Conservation (phyloP, 2,113 vertebrate species). For the Etheostoma cragini region DNA sequence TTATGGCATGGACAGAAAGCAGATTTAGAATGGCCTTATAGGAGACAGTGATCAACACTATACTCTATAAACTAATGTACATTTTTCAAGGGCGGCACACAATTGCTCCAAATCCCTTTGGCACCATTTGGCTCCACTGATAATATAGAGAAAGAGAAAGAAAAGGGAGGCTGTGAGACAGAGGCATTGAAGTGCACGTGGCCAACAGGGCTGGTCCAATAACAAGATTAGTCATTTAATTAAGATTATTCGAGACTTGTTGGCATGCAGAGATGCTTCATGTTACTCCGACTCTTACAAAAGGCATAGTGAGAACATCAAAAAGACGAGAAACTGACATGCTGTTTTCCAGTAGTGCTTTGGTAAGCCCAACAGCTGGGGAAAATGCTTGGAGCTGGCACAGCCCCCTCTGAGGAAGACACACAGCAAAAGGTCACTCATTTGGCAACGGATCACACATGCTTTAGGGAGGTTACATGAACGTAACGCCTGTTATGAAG, state of each 20-base stretch:
- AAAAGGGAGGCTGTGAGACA: conserved; percentile 37
- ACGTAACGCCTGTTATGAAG: conserved; percentile 35
- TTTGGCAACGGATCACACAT: conserved; percentile 59
- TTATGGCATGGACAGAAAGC: conserved; percentile 46
- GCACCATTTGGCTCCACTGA: conserved; percentile 52
- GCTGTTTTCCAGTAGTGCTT: conserved; percentile 64
- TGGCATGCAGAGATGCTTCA: conserved; percentile 47
- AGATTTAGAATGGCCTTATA: conserved; percentile 51
- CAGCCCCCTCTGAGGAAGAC: conserved; percentile 37
- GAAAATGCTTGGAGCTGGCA: conserved; percentile 38
- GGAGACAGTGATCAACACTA: conserved; percentile 49
- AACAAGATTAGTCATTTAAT: conserved; percentile 83
- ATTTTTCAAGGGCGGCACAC: conserved; percentile 48
- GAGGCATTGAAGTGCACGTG: conserved; percentile 62
- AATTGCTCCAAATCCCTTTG: conserved; percentile 45
- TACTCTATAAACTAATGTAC: conserved; percentile 43
- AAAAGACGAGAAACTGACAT: conserved; percentile 62
- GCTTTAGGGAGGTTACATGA: conserved; percentile 19
- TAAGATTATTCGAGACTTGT: conserved; percentile 79
- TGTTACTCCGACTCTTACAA: conserved; percentile 66
- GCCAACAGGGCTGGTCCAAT: conserved; percentile 70
- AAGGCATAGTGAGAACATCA: conserved; percentile 74
- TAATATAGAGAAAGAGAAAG: conserved; percentile 40
- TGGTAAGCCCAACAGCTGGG: conserved; percentile 71
- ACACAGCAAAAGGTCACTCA: conserved; percentile 56